phyloP scores from a whole-genome alignment of 2,888 invertebrate genomes.

The Sicus ferrugineus region DNA sequence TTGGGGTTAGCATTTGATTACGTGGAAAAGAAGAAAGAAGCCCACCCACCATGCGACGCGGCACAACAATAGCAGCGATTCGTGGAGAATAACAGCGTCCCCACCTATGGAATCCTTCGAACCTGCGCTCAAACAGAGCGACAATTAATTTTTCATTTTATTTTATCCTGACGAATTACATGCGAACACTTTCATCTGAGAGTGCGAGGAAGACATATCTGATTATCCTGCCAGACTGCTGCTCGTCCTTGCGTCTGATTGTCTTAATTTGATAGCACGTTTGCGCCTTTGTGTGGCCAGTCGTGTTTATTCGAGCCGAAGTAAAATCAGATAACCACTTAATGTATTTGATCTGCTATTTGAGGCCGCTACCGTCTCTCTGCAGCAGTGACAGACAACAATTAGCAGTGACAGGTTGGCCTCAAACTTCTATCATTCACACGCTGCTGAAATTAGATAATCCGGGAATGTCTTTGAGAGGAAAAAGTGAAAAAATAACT shows the following conservation, averaged over 20 bases:
- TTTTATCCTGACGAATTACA: constrained; percentile 3
- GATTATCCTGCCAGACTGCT: not conserved
- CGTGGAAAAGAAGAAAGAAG: not conserved
- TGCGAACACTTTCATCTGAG: constrained; percentile 21
- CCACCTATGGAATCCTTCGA: not conserved
- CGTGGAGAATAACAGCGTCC: not conserved
- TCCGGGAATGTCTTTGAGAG: constrained; percentile 5
- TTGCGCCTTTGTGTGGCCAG: not conserved
- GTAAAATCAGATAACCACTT: constrained; percentile 27
- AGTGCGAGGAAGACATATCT: not conserved
- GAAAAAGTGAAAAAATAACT: not conserved
- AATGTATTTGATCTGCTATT: constrained; percentile 21
- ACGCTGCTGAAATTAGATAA: constrained; percentile 22
- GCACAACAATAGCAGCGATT: not conserved
- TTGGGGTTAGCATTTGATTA: not conserved
- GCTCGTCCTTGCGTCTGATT: not conserved
- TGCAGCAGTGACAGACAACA: constrained; percentile 20
- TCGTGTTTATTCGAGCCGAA: constrained; percentile 3
- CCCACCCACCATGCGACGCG: not conserved
- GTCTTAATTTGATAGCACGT: constrained; percentile 2
- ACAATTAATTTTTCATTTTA: constrained; percentile 27
- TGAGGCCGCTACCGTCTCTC: not conserved
- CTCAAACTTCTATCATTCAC: constrained; percentile 28
- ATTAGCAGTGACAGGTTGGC: not conserved
- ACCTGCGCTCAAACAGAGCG: constrained; percentile 19